phyloP scores from a whole-genome alignment of 2,113 vertebrate species.

The Bufo gargarizans region DNA sequence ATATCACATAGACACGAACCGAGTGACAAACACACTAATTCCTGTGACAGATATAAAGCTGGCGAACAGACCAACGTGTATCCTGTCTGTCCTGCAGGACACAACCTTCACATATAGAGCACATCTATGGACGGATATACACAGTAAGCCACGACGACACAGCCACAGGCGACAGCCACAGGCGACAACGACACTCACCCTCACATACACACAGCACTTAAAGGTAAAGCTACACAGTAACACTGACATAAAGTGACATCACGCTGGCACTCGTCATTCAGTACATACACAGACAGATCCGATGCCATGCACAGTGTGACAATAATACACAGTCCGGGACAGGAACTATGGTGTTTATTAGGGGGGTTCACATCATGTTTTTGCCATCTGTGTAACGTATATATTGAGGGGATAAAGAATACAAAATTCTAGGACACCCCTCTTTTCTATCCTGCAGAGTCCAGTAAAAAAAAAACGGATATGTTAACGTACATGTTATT shows the following conservation, averaged over 20 bases:
- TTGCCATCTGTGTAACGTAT: too few species aligned
- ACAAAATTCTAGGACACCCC: too few species aligned
- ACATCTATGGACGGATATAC: neutral
- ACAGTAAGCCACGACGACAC: neutral
- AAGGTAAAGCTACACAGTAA: neutral
- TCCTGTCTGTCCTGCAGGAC: conserved; percentile 3
- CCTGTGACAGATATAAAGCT: conserved; percentile 5
- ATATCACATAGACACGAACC: conserved; percentile 20
- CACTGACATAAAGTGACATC: conserved; percentile 20
- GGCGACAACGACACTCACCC: conserved; percentile 7
- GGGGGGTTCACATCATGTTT: too few species aligned
- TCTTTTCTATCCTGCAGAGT: too few species aligned
- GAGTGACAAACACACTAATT: neutral
- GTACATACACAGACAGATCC: neutral
- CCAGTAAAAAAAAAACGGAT: too few species aligned
- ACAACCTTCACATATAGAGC: neutral
- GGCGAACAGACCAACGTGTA: conserved; percentile 5
- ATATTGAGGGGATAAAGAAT: too few species aligned
- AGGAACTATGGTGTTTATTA: neutral
- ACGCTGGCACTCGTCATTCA: neutral
- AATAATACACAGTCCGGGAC: neutral
- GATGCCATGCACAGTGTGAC: neutral
- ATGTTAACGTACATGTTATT: too few species aligned
- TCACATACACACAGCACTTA: conserved; percentile 5
- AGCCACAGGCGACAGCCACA: neutral